A percentile compares a stretch with the other conserved stretches of the same genome.
phyloP scores from a whole-genome alignment of 1,140 invertebrate species.

The Aphis gossypii region DNA sequence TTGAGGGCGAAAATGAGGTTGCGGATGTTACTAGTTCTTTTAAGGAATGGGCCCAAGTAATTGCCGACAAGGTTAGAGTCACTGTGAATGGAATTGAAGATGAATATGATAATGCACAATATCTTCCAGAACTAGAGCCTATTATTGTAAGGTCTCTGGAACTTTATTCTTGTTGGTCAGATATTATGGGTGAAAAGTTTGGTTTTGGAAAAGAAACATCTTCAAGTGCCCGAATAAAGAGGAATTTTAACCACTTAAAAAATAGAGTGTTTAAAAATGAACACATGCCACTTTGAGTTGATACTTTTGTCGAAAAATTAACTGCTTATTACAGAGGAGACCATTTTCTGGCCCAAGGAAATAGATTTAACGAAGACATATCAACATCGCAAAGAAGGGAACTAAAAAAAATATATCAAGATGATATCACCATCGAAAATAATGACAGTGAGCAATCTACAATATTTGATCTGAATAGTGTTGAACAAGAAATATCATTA shows the following conservation, averaged over 20 bases:
- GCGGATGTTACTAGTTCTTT: neutral
- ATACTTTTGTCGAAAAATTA: neutral
- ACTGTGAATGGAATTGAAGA: neutral
- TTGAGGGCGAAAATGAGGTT: neutral
- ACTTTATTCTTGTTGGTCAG: neutral
- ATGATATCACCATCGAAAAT: too few species aligned
- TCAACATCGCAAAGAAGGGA: too few species aligned
- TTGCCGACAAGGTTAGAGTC: neutral
- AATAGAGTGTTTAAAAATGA: constrained; percentile 26
- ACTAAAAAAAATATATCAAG: too few species aligned
- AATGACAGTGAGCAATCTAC: too few species aligned
- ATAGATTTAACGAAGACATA: too few species aligned
- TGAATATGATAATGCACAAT: neutral
- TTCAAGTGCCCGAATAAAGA: neutral
- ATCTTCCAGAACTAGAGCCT: neutral
- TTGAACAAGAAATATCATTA: too few species aligned
- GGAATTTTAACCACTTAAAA: neutral
- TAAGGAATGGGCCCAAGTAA: neutral
- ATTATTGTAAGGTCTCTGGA: neutral
- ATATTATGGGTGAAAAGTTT: neutral
- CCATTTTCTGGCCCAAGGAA: too few species aligned
- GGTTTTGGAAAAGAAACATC: neutral
- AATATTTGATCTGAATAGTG: too few species aligned
- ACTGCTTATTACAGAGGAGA: neutral
- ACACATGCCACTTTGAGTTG: neutral